Percentiles rank a stretch among this genome's conserved stretches.
Conservation (phyloP, 2,888 invertebrate species). For the Lasioglossum leucozonium region DNA sequence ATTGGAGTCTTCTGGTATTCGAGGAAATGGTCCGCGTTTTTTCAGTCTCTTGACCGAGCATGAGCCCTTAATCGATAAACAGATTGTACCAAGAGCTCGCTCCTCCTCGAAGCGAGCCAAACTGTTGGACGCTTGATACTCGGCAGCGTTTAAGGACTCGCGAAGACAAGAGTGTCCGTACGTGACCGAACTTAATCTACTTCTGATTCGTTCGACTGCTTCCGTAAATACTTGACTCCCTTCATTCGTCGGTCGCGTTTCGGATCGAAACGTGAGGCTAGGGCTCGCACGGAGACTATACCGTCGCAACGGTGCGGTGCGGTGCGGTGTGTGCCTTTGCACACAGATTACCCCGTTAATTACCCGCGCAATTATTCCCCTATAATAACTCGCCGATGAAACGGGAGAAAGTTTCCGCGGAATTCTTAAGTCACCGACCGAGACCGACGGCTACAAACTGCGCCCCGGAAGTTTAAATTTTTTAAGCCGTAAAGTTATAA, state of each 20-base stretch:
- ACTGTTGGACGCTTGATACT: neutral
- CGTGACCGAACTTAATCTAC: slow-evolving; percentile 38
- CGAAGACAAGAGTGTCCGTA: neutral
- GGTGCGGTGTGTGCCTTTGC: too few species aligned
- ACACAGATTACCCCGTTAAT: slow-evolving; percentile 47
- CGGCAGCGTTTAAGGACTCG: neutral
- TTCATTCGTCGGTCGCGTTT: slow-evolving; percentile 27
- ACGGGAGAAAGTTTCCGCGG: slow-evolving; percentile 20
- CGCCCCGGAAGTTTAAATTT: neutral
- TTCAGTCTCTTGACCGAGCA: neutral
- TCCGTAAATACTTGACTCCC: slow-evolving; percentile 54
- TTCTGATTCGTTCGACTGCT: slow-evolving; percentile 28
- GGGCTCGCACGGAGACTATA: neutral
- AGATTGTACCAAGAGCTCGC: neutral
- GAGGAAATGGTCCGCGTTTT: neutral
- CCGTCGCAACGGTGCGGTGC: neutral
- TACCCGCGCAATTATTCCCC: slow-evolving; percentile 54
- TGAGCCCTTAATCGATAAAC: neutral
- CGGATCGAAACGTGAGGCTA: slow-evolving; percentile 7
- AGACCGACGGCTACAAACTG: slow-evolving; percentile 3
- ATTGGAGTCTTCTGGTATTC: neutral
- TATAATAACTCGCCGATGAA: slow-evolving; percentile 35
- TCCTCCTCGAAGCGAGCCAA: neutral
- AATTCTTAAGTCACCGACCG: slow-evolving; percentile 44
- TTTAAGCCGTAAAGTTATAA: slow-evolving; percentile 17